A percentile compares a stretch with the other conserved stretches of the same genome.
These are phyloP conservation scores for Eueremaeus valkanovi DNA, from an alignment of 2,888 invertebrate species.

Conservation along the genomic window DNA sequence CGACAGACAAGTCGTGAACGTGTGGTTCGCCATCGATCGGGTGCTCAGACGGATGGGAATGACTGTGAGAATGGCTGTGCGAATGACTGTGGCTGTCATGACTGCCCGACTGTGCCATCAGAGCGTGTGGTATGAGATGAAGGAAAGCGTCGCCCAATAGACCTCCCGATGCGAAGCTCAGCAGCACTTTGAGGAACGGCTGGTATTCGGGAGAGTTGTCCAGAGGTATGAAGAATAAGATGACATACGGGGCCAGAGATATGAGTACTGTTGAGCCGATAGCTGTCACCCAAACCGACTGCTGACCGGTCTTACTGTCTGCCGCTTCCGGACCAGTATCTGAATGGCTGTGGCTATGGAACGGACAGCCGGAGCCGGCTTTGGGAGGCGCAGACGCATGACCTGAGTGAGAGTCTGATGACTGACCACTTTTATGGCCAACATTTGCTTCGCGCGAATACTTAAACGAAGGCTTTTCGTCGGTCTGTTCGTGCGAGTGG, in stretches of 20 bases:
- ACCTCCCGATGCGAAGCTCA: constrained; percentile 92
- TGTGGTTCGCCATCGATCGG: constrained; percentile 52
- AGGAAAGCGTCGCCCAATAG: constrained; percentile 97
- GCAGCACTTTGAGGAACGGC: constrained; percentile 78
- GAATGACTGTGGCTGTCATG: constrained; percentile 52
- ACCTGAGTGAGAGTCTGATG: constrained; percentile 32
- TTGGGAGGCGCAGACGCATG: constrained; percentile 42
- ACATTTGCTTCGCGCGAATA: constrained; percentile 71
- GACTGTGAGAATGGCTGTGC: constrained; percentile 53
- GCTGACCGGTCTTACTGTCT: constrained; percentile 43
- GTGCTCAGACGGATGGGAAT: constrained; percentile 49
- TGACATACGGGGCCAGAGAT: constrained; percentile 88
- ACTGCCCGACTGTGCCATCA: constrained; percentile 40
- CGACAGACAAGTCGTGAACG: constrained; percentile 69
- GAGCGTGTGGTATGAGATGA: constrained; percentile 95
- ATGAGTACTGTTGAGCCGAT: constrained; percentile 80
- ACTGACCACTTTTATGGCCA: constrained; percentile 21
- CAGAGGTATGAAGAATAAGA: constrained; percentile 86
- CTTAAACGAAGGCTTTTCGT: constrained; percentile 68
- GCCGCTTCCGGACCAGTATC: constrained; percentile 46
- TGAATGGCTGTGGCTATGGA: constrained; percentile 42
- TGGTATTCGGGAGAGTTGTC: constrained; percentile 78
- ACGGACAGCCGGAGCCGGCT: constrained; percentile 44
- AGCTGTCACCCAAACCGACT: constrained; percentile 25
- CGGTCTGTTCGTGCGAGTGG: constrained; percentile 53